These are phyloP conservation scores for Emmelina monodactyla DNA, from an alignment of 2,888 invertebrate species.

Conservation along the genomic window DNA sequence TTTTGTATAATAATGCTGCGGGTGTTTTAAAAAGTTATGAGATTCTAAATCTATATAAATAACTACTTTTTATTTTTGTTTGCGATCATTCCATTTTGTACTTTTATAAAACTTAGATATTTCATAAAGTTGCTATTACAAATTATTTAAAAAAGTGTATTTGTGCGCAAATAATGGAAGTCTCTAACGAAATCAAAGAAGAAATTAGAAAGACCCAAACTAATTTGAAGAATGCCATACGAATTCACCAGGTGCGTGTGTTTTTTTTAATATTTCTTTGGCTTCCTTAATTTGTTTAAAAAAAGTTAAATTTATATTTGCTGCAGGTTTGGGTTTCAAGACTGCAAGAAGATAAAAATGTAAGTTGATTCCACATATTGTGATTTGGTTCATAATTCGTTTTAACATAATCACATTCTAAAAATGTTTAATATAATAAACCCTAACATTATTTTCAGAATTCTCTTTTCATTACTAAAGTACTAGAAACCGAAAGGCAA, in stretches of 20 bases:
- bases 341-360: slow-evolving; percentile 63
- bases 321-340: slow-evolving; percentile 65
- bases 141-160: slow-evolving; percentile 1
- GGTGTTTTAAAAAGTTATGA: too few species aligned
- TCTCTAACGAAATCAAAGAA: slow-evolving; percentile 68
- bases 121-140: too few species aligned
- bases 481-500: slow-evolving; percentile 66
- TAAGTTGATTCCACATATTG: slow-evolving; percentile 29
- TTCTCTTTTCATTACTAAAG: slow-evolving; percentile 54
- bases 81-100: too few species aligned
- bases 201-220: slow-evolving; percentile 68
- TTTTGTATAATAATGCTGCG: too few species aligned
- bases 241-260: slow-evolving; percentile 67
- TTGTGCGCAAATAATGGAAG: slow-evolving; percentile 66
- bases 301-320: too few species aligned
- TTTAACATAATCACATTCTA: slow-evolving; percentile 2
- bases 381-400: slow-evolving; percentile 6
- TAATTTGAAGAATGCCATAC: slow-evolving; percentile 69
- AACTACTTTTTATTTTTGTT: too few species aligned
- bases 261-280: too few species aligned
- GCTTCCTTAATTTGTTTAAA: too few species aligned
- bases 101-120: too few species aligned
- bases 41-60: too few species aligned
- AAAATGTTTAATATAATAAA: neutral
- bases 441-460: slow-evolving; percentile 46